These are phyloP conservation scores for Noctuana brunneofusca DNA, from an alignment of 2,888 invertebrate genomes.

Conservation along the genomic window DNA sequence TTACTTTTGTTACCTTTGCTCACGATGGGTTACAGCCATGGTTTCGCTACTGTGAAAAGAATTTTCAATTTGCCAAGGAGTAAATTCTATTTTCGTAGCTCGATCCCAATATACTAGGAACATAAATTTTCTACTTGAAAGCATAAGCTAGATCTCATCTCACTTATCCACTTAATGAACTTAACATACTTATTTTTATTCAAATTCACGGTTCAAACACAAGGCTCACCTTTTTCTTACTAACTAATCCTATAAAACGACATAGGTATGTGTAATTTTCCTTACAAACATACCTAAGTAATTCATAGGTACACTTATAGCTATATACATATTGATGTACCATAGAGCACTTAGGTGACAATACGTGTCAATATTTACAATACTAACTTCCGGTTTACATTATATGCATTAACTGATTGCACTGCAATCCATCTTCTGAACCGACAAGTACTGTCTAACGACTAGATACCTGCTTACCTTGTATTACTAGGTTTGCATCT, in stretches of 20 bases:
- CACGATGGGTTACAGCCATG: slow-evolving; percentile 42
- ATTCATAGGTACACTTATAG: too few species aligned
- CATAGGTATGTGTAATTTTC: too few species aligned
- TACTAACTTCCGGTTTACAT: neutral
- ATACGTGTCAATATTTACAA: neutral
- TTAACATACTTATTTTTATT: too few species aligned
- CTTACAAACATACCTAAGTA: too few species aligned
- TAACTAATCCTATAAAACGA: too few species aligned
- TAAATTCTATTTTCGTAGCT: slow-evolving; percentile 16
- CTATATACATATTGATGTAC: too few species aligned
- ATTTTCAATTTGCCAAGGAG: slow-evolving; percentile 16
- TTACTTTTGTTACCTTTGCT: slow-evolving; percentile 72
- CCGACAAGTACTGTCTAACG: slow-evolving; percentile 59
- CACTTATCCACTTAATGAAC: too few species aligned
- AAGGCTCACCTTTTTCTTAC: too few species aligned
- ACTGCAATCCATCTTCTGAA: slow-evolving; percentile 73
- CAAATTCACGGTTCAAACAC: too few species aligned
- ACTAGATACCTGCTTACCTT: slow-evolving; percentile 47
- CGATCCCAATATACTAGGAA: neutral
- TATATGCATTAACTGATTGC: slow-evolving; percentile 80
- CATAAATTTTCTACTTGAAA: too few species aligned
- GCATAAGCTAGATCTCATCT: too few species aligned
- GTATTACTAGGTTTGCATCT: slow-evolving; percentile 1
- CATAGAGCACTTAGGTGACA: neutral
- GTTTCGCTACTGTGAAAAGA: slow-evolving; percentile 20